Conservation (phyloP, 2,888 invertebrate genomes). For the Ametastegia equiseti region DNA sequence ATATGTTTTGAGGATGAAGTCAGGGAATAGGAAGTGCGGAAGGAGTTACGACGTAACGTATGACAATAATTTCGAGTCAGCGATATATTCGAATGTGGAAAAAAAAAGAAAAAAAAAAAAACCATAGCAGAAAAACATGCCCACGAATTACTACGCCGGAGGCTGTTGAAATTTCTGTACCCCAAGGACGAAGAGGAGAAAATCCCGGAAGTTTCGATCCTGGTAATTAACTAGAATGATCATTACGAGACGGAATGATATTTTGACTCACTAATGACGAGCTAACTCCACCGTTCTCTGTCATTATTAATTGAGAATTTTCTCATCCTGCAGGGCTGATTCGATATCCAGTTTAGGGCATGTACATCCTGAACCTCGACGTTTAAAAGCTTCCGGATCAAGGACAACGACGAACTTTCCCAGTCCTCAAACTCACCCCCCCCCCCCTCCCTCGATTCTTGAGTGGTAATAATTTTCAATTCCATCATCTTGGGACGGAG, state of each 20-base stretch:
- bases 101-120: no score
- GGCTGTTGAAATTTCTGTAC: neutral
- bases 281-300: neutral
- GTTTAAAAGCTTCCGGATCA: neutral
- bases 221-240: neutral
- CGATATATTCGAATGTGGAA: slow-evolving; percentile 7
- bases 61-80: slow-evolving; percentile 42
- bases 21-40: neutral
- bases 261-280: neutral
- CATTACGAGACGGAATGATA: neutral
- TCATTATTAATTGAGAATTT: neutral
- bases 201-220: no score
- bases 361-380: neutral
- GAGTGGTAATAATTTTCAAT: slow-evolving; percentile 46
- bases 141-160: no score
- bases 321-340: neutral
- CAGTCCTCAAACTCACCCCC: no score
- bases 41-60: slow-evolving; percentile 31
- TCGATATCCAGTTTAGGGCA: neutral
- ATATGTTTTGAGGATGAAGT: slow-evolving; percentile 39
- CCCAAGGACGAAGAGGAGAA: neutral
- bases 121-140: no score
- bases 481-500: slow-evolving; percentile 34
- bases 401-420: slow-evolving; percentile 3
- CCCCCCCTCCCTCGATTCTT: neutral